Evolutionary conservation across 2,113 vertebrate genomes (phyloP), one percentile per base, ranked within the genome.

Genomic region (Eurystomus gularis): DNA sequence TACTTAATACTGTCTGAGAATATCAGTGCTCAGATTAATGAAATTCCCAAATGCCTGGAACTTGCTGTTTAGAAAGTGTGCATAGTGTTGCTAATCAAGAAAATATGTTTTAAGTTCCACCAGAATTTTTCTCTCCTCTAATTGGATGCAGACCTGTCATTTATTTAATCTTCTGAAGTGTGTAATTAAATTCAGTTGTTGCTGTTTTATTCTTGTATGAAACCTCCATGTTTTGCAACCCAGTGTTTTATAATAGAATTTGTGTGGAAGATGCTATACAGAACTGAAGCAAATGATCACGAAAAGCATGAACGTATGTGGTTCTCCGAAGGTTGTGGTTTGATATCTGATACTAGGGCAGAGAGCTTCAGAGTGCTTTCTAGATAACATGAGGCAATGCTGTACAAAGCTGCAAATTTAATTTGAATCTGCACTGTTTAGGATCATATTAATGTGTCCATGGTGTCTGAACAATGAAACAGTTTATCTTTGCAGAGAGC

Each of bases 201-300:
- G 81, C 51, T 96, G 71, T 81, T 90, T 58, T 17, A 5, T 92
- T 88, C 76, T 78, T 61, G 16, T 94, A 9, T 66, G 94, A 94
- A 93, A 96, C 70, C 54, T 73, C 76, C 44, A 39, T 83, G 57
- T 96, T 96, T 95, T 95, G 92, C 86, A 97, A 85, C 62, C 3
- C 12, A 3, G 49, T 46, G 81, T 96, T 95, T 94, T 96, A 91
- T 95, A 91, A 94, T 8, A 70, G 91, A 65, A 82, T 92, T 96
- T 89, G 26, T 83, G 4, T 70, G 89, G 80, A 93, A 79, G 83
- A 95, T 72, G 37, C 3, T 10, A 60, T 93, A 31, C 69, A 84
- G 68, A 62, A 24, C 61, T 90, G 19, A 37, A 82, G 40, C 79
- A 57, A 78, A 40, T 9, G 19, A 61, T 91, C 35, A 9, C 0